phyloP scores from a whole-genome alignment of 2,888 invertebrate genomes.

The Uropetala carovei region DNA sequence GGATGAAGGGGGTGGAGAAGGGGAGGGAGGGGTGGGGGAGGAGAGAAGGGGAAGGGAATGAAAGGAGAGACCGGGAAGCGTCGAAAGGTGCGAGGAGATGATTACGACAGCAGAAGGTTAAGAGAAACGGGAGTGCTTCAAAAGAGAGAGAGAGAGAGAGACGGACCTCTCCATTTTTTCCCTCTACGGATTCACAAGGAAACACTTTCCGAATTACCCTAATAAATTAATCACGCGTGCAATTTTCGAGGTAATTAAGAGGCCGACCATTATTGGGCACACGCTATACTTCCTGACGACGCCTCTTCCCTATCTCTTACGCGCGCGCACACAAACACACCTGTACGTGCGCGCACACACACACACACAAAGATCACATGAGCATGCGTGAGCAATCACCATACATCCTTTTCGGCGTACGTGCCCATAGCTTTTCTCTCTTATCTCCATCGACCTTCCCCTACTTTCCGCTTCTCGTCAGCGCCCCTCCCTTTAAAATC shows the following conservation, averaged over 20 bases:
- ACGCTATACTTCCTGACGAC: neutral
- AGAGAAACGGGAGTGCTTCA: too few species aligned
- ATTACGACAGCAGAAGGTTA: too few species aligned
- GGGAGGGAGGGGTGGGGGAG: neutral
- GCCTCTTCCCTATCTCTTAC: neutral
- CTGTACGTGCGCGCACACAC: too few species aligned
- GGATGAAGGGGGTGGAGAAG: neutral
- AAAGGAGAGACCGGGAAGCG: neutral
- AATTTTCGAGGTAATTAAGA: neutral
- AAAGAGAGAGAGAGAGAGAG: neutral
- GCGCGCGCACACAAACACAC: too few species aligned
- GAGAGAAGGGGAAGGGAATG: neutral
- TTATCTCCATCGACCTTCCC: neutral
- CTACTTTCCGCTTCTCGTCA: neutral
- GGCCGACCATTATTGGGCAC: neutral
- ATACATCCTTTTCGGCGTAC: too few species aligned
- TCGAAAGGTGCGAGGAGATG: too few species aligned
- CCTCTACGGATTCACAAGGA: neutral
- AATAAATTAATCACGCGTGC: conserved; percentile 19
- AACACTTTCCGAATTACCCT: neutral
- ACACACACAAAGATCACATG: too few species aligned
- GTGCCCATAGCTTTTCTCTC: neutral
- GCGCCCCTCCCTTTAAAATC: neutral
- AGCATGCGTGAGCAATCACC: too few species aligned
- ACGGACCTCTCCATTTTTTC: neutral